Evolutionary conservation across 2,888 invertebrate genomes (phyloP), one percentile per base, ranked within the genome.

Genomic region (Mechanitis mazaeus): DNA sequence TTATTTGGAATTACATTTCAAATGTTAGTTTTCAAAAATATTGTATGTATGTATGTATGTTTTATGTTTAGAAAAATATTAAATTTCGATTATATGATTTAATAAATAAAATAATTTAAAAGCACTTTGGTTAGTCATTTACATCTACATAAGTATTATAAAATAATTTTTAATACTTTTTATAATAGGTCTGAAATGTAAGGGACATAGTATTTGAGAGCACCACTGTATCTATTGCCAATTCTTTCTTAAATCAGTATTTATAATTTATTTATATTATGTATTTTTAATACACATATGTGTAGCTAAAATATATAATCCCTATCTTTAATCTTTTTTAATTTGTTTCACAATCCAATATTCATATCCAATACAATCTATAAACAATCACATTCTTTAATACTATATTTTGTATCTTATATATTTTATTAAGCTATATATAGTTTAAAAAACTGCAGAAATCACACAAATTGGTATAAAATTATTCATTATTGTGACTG

Each of bases 141-240:
- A 62, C 46, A 60, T 59, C 54, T 59, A 60, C 58, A 35, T 58
- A 61, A 63, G 33, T 55, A 64, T 56, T 59, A 66, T 64, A 61
- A 65, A 63, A 60, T 64, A 63, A 64, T 64, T 63, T 62, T 33
- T 62, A 62, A 61, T 55, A 64, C 58, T 59, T 66, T 20, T 64
- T 50, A 58, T 56, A 45, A 42, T 62, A 60, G 60, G 61, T 59
- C 59, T 58, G 58, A 57, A 60, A 50, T 46, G 56, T 7, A 61
- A 35, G 38, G 53, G 59, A 65, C 61, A 60, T 20, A 59, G 66
- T 66, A 50, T 33, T 42, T 60, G 63, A 66, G 57, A 68, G 68
- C 68, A 68, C 68, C 68, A 66, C 62, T 53, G 46, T 59, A 59
- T 55, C 66, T 66, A 66, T 66, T 60, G 64, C 68, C 66, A 66